These are phyloP conservation scores for Enchytraeus crypticus DNA, from an alignment of 2,888 invertebrate species.

Conservation along the genomic window DNA sequence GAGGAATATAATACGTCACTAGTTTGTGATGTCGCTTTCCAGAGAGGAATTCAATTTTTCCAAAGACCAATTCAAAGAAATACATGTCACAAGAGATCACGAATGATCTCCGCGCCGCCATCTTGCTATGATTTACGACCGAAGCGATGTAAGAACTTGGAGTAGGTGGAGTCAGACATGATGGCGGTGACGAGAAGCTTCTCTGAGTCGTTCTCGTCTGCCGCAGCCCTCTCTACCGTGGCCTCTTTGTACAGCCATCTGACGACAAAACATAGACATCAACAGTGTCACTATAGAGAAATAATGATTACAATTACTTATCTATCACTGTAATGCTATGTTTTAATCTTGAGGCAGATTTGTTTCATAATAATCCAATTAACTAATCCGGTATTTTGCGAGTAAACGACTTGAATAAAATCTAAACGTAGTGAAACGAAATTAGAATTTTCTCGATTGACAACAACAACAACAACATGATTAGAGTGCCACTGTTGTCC, in stretches of 20 bases:
- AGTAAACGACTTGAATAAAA: neutral
- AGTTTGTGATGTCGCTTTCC: too few species aligned
- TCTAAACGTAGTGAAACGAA: too few species aligned
- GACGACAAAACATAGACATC: constrained; percentile 9
- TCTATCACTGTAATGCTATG: neutral
- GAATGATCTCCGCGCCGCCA: too few species aligned
- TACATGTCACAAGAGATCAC: too few species aligned
- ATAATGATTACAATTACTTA: neutral
- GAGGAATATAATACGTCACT: too few species aligned
- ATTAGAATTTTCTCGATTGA: too few species aligned
- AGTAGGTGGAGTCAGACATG: constrained; percentile 54
- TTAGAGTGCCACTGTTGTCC: too few species aligned
- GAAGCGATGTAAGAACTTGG: constrained; percentile 53
- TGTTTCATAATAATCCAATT: neutral
- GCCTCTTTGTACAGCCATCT: constrained; percentile 61
- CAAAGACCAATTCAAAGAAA: too few species aligned
- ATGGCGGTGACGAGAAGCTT: constrained; percentile 56
- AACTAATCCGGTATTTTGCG: neutral
- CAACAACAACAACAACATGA: too few species aligned
- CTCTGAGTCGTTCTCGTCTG: constrained; percentile 54
- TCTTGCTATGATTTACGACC: too few species aligned
- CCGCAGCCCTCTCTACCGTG: constrained; percentile 53
- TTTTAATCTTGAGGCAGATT: neutral
- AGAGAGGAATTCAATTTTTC: too few species aligned
- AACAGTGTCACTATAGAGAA: neutral